Evolutionary conservation across 1,140 invertebrate genomes (phyloP), one percentile per base, ranked within the genome.

Genomic region (Capitella teleta): DNA sequence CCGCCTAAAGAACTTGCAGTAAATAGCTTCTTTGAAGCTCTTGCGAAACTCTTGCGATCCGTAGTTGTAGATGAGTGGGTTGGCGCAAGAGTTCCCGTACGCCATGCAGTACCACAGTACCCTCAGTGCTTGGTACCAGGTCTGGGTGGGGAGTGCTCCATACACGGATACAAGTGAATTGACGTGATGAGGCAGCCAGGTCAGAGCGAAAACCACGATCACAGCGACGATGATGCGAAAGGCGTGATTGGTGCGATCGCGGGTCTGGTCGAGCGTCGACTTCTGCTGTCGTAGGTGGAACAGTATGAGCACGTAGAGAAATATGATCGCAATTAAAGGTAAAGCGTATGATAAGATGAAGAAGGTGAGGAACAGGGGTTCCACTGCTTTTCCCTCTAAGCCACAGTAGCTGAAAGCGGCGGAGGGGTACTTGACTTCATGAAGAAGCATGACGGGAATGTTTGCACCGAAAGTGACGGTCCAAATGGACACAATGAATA

Each of bases 211-310:
- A 23, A 89, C 87, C 21, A 87, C 80, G 0, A 93, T 87, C 18
- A 94, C 87, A n/a, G 89, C 82, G 28, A 91, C 78, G 12, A 94
- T 86, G 79, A 94, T 83, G 90, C 89, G 50, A 87, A 78, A 67
- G 82, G 82, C 68, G 87, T 87, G 26, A 86, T 85, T 57, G 85
- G 77, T 38, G 78, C 59, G 83, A 18, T 34, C 19, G 52, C 45
- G 45, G 26, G 28, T 16, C 26, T 36, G 61, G 16, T 66, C 46
- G 1, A 21, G 19, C 40, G 10, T 49, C 19, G 21, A 36, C 16
- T 19, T 23, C 24, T 6, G 21, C 19, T 25, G 10, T 36, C 24
- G 30, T 34, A 21, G 28, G 21, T 43, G 37, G 40, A 37, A 36
- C 60, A 97, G 71, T 85, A 97, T 91, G 55, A 85, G 80, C 63